Conservation (phyloP, 2,888 invertebrate genomes). For the Aricia artaxerxes region DNA sequence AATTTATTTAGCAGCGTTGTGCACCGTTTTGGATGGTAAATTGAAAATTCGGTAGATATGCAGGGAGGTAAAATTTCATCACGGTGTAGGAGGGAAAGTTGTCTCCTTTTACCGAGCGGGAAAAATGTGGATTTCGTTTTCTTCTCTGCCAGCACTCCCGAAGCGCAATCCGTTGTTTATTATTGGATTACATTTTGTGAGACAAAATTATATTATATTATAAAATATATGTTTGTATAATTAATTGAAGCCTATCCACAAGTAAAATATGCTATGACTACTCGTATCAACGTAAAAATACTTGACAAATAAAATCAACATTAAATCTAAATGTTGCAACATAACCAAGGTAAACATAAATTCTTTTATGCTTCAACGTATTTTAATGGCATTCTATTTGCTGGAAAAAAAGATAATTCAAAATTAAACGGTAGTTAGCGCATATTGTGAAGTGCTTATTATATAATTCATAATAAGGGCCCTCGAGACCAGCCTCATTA, state of each 20-base stretch:
- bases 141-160: too few species aligned
- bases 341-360: not conserved
- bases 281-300: not conserved
- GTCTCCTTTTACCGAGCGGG: too few species aligned
- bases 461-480: slow-evolving; percentile 16
- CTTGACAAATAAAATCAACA: not conserved
- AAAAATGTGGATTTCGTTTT: too few species aligned
- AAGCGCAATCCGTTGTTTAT: too few species aligned
- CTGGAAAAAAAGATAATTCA: slow-evolving; percentile 6
- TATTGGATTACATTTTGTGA: too few species aligned
- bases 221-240: too few species aligned
- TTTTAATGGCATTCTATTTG: not conserved
- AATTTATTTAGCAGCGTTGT: too few species aligned
- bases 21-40: too few species aligned
- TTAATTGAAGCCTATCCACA: not conserved
- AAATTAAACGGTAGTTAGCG: slow-evolving; percentile 22
- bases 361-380: not conserved
- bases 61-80: too few species aligned
- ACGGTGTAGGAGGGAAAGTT: too few species aligned
- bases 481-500: slow-evolving; percentile 12
- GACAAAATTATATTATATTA: too few species aligned
- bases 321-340: not conserved
- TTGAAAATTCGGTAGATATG: too few species aligned
- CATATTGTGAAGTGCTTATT: slow-evolving; percentile 20
- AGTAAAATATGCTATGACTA: not conserved